Evolutionary conservation across 1,140 invertebrate genomes (phyloP).

Genomic region (Pseudomyrmex flavicornis): DNA sequence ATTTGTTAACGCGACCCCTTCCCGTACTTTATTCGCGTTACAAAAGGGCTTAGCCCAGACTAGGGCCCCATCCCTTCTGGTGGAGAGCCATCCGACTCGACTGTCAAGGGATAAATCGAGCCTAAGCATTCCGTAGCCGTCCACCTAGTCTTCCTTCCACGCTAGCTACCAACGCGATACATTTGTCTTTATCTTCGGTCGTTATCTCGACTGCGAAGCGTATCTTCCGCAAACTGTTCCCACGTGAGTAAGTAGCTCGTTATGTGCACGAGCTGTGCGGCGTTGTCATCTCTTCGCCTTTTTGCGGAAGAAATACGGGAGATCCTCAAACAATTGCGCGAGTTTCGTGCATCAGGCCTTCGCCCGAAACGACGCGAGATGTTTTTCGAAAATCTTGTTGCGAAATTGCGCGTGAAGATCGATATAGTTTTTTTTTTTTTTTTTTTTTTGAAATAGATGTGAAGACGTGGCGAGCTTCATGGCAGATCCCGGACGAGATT

Average conservation of each 20-base stretch:
- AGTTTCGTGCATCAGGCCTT: background rate
- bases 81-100: slow-evolving; percentile 12
- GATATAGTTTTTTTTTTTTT: background rate
- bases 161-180: slow-evolving; percentile 46
- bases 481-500: slow-evolving; percentile 3
- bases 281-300: slow-evolving; percentile 17
- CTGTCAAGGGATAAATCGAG: slow-evolving; percentile 60
- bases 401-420: background rate
- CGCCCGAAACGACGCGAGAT: background rate
- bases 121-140: slow-evolving; percentile 39
- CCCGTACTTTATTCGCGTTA: slow-evolving; percentile 42
- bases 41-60: slow-evolving; percentile 5
- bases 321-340: slow-evolving; percentile 8
- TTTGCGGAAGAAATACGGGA: background rate
- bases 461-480: background rate
- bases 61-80: background rate
- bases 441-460: slow-evolving; percentile 29
- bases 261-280: slow-evolving; percentile 30
- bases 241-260: slow-evolving; percentile 58
- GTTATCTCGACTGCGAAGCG: slow-evolving; percentile 51
- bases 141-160: background rate
- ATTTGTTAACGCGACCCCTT: background rate
- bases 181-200: slow-evolving; percentile 61
- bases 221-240: slow-evolving; percentile 57
- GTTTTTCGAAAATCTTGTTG: no score